Evolutionary conservation across 2,888 invertebrate species (phyloP), one percentile per base, ranked within the genome.

Genomic region (Calameuta filiformis): DNA sequence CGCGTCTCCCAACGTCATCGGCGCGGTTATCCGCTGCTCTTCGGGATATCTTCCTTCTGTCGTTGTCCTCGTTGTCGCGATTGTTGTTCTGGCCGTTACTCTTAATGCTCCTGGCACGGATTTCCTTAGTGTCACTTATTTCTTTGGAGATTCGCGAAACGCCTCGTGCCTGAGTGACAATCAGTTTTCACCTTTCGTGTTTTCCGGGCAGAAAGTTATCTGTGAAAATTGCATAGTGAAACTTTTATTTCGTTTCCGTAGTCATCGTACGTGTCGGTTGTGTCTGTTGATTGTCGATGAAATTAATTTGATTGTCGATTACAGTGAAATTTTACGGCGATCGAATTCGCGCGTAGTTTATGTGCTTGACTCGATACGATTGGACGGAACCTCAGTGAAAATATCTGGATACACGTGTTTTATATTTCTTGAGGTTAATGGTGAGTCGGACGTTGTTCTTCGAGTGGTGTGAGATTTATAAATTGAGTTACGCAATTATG

Each of bases 1-100:
- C 83, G 82, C 81, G 84, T 83, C 83, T 80, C 81, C 83, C 83
- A 82, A 79, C 83, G 79, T 34, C 77, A 75, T 75, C 77, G 74
- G 68, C 79, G 73, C 76, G 68, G 79, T 75, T 40, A 40, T 15
- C 15, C 40, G 40, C 4, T 40, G 15, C 40, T 56, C 40, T 56
- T 56, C 2, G 12, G 3, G 2, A 56, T 9, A 56, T 56, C 15
- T 23, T 23, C 6, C 2, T 56, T 23, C 9, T 9, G 23, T 9
- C 23, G 23, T 56, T 2, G 40, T 23, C 1, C 23, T 56, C 40
- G 15, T 40, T 6, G 15, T 6, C 12, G 40, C 23, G 0, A 2
- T 40, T 23, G 40, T 40, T 40, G 23, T 56, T 33, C 33, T 33
- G 9, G 40, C 23, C 2, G 23, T 23, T 56, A 56, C 0, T 9